These are phyloP conservation scores for Plestiodon gilberti DNA, from an alignment of 2,113 vertebrate genomes.

Conservation along the genomic window DNA sequence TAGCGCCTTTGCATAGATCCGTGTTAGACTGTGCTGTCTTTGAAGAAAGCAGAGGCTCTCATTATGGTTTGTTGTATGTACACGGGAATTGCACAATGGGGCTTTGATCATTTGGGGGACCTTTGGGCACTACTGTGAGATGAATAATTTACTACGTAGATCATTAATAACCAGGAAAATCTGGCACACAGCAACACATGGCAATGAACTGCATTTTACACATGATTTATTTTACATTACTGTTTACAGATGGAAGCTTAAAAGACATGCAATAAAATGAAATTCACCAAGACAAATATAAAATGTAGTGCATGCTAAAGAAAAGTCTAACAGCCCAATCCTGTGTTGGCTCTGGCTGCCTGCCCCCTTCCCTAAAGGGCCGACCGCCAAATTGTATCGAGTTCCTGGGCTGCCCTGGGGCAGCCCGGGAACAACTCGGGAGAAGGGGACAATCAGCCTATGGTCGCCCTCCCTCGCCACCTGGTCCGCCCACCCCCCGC, in stretches of 20 bases:
- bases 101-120: neutral
- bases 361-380: too few species aligned
- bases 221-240: neutral
- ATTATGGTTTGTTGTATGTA: constrained; percentile 8
- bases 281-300: constrained; percentile 8
- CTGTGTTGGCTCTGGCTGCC: too few species aligned
- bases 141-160: constrained; percentile 25
- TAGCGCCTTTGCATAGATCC: constrained; percentile 35
- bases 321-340: too few species aligned
- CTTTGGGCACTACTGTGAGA: constrained; percentile 3
- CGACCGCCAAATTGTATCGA: too few species aligned
- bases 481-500: too few species aligned
- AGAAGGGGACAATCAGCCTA: too few species aligned
- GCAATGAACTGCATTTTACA: neutral
- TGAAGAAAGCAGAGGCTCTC: constrained; percentile 34
- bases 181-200: constrained; percentile 5
- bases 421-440: too few species aligned
- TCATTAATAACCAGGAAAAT: neutral
- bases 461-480: too few species aligned
- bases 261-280: neutral
- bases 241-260: neutral
- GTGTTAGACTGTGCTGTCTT: constrained; percentile 22
- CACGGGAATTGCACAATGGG: accelerated
- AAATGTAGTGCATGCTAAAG: neutral
- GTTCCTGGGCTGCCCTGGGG: too few species aligned